phyloP scores from a whole-genome alignment of 2,888 invertebrate species.

The Callyntrura sp. region DNA sequence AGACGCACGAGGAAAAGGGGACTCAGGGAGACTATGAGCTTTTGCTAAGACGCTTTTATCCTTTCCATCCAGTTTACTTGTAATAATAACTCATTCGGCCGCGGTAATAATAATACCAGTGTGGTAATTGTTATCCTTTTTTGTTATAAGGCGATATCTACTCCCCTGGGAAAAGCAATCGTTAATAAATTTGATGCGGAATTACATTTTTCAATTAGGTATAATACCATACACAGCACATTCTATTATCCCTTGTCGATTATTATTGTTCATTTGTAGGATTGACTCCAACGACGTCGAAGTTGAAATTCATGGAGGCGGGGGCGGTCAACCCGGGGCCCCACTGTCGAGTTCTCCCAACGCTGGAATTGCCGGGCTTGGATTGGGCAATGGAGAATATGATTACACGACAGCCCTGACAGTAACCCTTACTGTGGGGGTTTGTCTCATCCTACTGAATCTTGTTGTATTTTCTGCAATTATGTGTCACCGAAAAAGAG shows the following conservation, averaged over 20 bases:
- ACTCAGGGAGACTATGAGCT: background rate
- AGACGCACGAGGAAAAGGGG: background rate
- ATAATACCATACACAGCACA: background rate
- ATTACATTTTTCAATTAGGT: background rate
- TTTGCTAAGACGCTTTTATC: slow-evolving; percentile 18
- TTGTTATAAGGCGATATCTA: slow-evolving; percentile 7
- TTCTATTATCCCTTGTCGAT: background rate
- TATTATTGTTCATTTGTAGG: slow-evolving; percentile 47
- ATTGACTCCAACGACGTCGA: slow-evolving; percentile 82
- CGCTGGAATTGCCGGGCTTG: slow-evolving; percentile 68
- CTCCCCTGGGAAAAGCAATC: slow-evolving; percentile 45
- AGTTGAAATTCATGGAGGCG: slow-evolving; percentile 80
- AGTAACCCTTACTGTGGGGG: slow-evolving; percentile 84
- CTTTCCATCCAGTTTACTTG: slow-evolving; percentile 1
- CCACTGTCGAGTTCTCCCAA: slow-evolving; percentile 76
- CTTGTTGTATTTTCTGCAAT: slow-evolving; percentile 84
- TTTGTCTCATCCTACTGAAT: slow-evolving; percentile 83
- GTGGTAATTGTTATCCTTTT: slow-evolving; percentile 38
- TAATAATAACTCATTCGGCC: slow-evolving; percentile 44
- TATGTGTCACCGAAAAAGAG: slow-evolving; percentile 84
- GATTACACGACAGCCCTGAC: slow-evolving; percentile 84
- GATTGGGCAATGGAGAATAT: slow-evolving; percentile 80
- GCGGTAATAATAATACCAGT: background rate
- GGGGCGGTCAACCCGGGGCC: slow-evolving; percentile 76
- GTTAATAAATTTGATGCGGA: slow-evolving; percentile 32